phyloP scores from a whole-genome alignment of 2,113 vertebrate species.

The Mormyrus iriodes region DNA sequence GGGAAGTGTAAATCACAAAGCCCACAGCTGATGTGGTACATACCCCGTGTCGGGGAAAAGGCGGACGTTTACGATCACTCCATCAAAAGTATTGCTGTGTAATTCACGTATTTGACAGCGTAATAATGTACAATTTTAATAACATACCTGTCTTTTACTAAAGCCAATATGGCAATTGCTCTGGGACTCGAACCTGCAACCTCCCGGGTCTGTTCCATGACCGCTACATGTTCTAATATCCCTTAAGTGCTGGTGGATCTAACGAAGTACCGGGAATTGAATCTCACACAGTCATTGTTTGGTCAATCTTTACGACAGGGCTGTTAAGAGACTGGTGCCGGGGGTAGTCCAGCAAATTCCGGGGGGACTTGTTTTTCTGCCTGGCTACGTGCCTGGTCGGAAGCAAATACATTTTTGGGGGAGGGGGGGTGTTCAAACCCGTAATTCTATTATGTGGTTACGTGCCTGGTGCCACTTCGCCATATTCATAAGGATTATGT shows the following conservation, averaged over 20 bases:
- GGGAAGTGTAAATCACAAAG: conserved; percentile 5
- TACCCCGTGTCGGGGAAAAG: neutral
- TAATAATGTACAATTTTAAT: neutral
- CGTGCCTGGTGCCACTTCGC: neutral
- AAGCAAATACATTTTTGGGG: neutral
- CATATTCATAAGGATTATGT: neutral
- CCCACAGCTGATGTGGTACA: neutral
- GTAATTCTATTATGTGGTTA: neutral
- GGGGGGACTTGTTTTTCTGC: neutral
- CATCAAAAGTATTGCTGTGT: neutral
- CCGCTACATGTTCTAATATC: neutral
- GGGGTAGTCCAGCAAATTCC: neutral
- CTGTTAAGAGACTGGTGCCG: neutral
- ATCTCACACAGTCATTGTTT: neutral
- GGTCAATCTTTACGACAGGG: neutral
- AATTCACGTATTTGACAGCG: neutral
- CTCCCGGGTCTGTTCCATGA: neutral
- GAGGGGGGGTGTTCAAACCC: neutral
- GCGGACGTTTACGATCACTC: neutral
- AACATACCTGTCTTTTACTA: neutral
- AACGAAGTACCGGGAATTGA: neutral
- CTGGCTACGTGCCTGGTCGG: neutral
- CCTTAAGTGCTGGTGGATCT: neutral
- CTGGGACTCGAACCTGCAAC: neutral
- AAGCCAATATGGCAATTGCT: neutral